A percentile compares a stretch with the other conserved stretches of the same genome.
Evolutionary conservation across 2,113 vertebrate species (phyloP).

Genomic region (Hemiprocne comata): DNA sequence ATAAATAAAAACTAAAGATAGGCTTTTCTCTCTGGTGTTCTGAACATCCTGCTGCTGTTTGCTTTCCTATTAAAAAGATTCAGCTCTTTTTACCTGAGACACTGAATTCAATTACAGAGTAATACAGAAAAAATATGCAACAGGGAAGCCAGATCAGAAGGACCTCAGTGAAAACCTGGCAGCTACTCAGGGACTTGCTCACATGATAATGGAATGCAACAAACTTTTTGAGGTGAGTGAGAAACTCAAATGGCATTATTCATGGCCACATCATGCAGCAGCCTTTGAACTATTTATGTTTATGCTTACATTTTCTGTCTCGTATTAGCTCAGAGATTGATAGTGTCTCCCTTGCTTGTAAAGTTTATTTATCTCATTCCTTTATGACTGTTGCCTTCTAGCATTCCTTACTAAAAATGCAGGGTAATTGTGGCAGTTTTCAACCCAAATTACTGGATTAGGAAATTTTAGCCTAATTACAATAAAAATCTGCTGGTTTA

Average conservation of each 20-base stretch:
- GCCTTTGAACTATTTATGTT: slow-evolving; percentile 21
- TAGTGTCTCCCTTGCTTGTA: slow-evolving; percentile 29
- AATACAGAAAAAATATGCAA: slow-evolving; percentile 96
- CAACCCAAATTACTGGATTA: neutral
- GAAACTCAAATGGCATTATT: slow-evolving; percentile 56
- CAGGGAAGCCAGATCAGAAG: slow-evolving; percentile 95
- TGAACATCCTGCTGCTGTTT: neutral
- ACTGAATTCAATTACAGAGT: slow-evolving; percentile 81
- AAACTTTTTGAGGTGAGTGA: slow-evolving; percentile 91
- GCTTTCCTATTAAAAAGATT: slow-evolving; percentile 47
- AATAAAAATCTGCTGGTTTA: neutral
- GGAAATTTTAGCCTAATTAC: neutral
- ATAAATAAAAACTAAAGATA: neutral
- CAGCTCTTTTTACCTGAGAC: slow-evolving; percentile 51
- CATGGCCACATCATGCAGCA: slow-evolving; percentile 48
- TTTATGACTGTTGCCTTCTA: neutral
- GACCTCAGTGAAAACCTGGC: slow-evolving; percentile 97
- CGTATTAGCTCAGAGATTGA: slow-evolving; percentile 18
- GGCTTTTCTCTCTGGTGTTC: neutral
- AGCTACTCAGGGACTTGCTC: slow-evolving; percentile 93
- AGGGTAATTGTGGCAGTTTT: slow-evolving; percentile 4
- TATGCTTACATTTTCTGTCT: slow-evolving; percentile 24
- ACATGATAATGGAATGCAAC: slow-evolving; percentile 96
- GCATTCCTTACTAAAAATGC: neutral
- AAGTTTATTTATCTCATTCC: slow-evolving; percentile 24